phyloP scores from a whole-genome alignment of 2,888 invertebrate species.

The Cynaeus angustus region DNA sequence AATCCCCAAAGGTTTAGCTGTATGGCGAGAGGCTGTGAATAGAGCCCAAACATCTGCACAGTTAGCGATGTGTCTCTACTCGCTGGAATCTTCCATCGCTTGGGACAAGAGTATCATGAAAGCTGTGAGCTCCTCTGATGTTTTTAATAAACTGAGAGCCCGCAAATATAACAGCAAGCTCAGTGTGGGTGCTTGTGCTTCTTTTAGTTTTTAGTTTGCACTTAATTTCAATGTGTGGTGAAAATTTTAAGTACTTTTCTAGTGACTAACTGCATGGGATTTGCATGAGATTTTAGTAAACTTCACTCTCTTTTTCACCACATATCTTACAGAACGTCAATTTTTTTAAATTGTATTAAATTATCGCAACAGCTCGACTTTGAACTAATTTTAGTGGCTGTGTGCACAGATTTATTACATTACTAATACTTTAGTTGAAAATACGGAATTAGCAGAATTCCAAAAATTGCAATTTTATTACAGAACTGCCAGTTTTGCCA shows the following conservation, averaged over 20 bases:
- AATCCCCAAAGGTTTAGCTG: conserved; percentile 84
- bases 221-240: conserved; percentile 32
- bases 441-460: neutral
- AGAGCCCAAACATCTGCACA: conserved; percentile 92
- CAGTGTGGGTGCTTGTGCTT: conserved; percentile 72
- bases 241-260: conserved; percentile 18
- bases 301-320: conserved; percentile 37
- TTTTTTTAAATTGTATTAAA: conserved; percentile 12
- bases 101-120: conserved; percentile 99
- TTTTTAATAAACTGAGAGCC: conserved; percentile 71
- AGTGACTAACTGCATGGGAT: conserved; percentile 38
- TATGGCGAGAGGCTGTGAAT: conserved; percentile 93
- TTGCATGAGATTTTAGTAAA: conserved; percentile 33
- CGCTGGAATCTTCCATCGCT: conserved; percentile 93
- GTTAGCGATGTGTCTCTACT: conserved; percentile 90
- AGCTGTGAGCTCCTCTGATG: conserved; percentile 85
- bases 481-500: conserved; percentile 99
- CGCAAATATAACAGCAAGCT: conserved; percentile 73
- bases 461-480: conserved; percentile 60
- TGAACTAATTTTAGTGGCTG: conserved; percentile 48
- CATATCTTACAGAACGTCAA: conserved; percentile 24
- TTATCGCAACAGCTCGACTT: conserved; percentile 37
- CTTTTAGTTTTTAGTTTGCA: conserved; percentile 57
- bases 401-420: conserved; percentile 32
- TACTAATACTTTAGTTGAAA: neutral